Evolutionary conservation across 2,797 vertebrate species (phyloP), one percentile per base, ranked within the genome.

Genomic region (Poecile montanus): DNA sequence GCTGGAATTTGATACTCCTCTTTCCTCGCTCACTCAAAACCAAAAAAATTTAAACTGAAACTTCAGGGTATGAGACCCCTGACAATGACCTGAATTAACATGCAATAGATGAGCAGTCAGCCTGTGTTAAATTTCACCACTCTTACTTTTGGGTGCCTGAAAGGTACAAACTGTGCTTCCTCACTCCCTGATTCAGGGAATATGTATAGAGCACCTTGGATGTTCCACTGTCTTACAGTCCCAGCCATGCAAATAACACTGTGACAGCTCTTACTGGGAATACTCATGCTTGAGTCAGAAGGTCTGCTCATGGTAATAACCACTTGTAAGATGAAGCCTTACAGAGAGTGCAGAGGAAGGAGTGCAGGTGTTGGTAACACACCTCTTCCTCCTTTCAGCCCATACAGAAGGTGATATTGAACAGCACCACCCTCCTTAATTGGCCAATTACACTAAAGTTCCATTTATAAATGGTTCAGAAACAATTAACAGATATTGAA

Each of bases 391-490:
- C 66, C 62, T 84, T 93, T 68, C 75, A 91, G 73, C 2, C 0
- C 36, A 63, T 45, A 47, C 14, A 73, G 44, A 62, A 2, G 44
- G 73, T 75, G 50, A 70, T 45, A 26, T 48, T 79, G 45, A 91
- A 82, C 26, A 67, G 45, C 78, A 91, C 25, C 54, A 86, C 57
- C 48, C 45, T 78, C 66, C 77, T 84, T 73, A 91, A 70, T 7
- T 71, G 53, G 63, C 34, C 74, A 94, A 3, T 89, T 88, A 90
- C 19, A 80, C 36, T 62, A 15, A 75, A 88, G 47, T 71, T 89
- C 80, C 85, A 94, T 79, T 84, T 90, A 95, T 70, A 90, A 94
- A 90, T 13, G n/a, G 57, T 85, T 91, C 65, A 88, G 72, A 87
- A 88, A 82, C 45, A 73, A 93, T 65, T 88, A 79, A 74, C 30